These are phyloP conservation scores for Pelosia muscerda DNA, from an alignment of 2,888 invertebrate species.

Conservation along the genomic window DNA sequence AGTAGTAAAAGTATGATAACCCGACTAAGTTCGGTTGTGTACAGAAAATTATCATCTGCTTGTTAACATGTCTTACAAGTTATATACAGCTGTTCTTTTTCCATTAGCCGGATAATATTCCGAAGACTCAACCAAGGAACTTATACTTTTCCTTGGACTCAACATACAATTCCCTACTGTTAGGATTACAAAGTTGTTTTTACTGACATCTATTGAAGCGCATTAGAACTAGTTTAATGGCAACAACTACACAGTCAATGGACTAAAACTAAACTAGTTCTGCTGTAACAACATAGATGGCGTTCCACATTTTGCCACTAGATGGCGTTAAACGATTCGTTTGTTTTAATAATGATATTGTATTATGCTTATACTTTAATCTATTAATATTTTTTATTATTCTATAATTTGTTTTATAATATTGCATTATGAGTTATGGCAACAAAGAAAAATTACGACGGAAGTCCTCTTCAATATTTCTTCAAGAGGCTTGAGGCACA, in stretches of 20 bases:
- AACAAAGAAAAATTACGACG: not conserved
- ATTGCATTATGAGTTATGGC: not conserved
- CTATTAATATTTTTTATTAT: not conserved
- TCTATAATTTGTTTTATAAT: not conserved
- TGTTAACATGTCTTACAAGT: too few relatives aligned
- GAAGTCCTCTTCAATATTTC: not conserved
- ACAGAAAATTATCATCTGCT: too few relatives aligned
- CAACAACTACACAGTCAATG: not conserved
- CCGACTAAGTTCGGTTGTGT: too few relatives aligned
- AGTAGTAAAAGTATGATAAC: too few relatives aligned
- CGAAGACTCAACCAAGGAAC: too few relatives aligned
- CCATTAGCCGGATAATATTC: too few relatives aligned
- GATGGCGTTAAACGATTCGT: conserved; percentile 38
- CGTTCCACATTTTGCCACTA: conserved; percentile 23
- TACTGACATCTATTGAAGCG: conserved; percentile 8
- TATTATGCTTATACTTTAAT: not conserved
- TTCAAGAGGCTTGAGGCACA: not conserved
- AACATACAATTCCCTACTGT: too few relatives aligned
- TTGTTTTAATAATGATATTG: too few relatives aligned
- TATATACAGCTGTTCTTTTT: too few relatives aligned
- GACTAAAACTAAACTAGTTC: conserved; percentile 12
- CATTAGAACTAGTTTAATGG: not conserved
- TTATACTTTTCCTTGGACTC: too few relatives aligned
- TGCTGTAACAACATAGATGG: conserved; percentile 23
- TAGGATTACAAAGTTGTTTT: not conserved